A percentile compares a stretch with the other conserved stretches of the same genome.
These are phyloP conservation scores for Mirza zaza DNA, from an alignment of 2,113 vertebrate species.

Conservation along the genomic window DNA sequence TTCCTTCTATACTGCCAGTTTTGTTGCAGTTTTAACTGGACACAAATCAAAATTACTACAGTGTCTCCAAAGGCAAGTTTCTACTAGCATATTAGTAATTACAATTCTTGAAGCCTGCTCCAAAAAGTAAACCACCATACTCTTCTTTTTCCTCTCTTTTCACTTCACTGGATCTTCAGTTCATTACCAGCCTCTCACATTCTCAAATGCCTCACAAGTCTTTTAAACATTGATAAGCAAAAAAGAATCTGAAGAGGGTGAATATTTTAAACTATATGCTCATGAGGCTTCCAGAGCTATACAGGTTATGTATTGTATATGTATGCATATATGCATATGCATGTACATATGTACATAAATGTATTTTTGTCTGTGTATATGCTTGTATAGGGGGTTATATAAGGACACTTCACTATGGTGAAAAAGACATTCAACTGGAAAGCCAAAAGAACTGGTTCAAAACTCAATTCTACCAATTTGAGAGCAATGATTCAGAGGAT, in stretches of 20 bases:
- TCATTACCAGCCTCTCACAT: neutral
- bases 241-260: neutral
- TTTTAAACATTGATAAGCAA: conserved; percentile 44
- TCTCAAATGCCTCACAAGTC: neutral
- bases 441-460: neutral
- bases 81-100: conserved; percentile 3
- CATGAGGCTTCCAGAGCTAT: neutral
- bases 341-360: no score
- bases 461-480: neutral
- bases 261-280: conserved; percentile 10
- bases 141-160: conserved; percentile 17
- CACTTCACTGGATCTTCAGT: neutral
- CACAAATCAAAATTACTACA: conserved; percentile 61
- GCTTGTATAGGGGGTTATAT: neutral
- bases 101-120: conserved; percentile 46
- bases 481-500: neutral
- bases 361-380: neutral
- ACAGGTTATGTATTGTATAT: neutral
- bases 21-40: conserved; percentile 66
- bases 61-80: conserved; percentile 61
- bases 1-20: conserved; percentile 60
- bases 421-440: neutral
- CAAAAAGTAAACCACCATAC: conserved; percentile 48
- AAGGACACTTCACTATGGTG: neutral
- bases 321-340: neutral